Evolutionary conservation across 2,113 vertebrate genomes (phyloP).

Genomic region (Ahaetulla prasina): DNA sequence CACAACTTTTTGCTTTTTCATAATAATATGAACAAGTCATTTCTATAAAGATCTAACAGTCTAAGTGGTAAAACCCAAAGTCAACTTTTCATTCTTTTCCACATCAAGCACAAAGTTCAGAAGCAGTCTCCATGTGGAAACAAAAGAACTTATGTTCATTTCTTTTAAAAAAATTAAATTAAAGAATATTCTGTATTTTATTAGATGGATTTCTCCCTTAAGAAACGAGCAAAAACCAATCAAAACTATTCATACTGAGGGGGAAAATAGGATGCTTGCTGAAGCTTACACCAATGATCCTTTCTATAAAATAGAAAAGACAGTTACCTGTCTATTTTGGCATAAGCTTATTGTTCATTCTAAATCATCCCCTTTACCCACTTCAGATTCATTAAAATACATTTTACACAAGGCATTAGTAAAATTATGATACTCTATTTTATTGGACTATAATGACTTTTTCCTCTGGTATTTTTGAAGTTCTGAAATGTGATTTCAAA

Average conservation of each 20-base stretch:
- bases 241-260: constrained; percentile 39
- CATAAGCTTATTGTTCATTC: constrained; percentile 26
- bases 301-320: constrained; percentile 41
- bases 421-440: constrained; percentile 21
- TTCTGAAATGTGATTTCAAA: not conserved
- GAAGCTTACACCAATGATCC: constrained; percentile 18
- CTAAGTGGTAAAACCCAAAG: no score
- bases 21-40: no score
- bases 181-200: not conserved
- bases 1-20: no score
- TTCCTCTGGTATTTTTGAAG: constrained; percentile 13
- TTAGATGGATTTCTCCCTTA: constrained; percentile 5
- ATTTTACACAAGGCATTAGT: constrained; percentile 16
- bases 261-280: constrained; percentile 17
- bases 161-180: no score
- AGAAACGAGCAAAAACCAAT: constrained; percentile 35
- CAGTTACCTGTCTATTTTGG: constrained; percentile 46
- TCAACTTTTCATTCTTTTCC: no score
- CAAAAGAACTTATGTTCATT: no score
- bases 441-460: not conserved
- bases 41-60: no score
- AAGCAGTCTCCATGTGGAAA: no score
- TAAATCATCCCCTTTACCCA: constrained; percentile 22
- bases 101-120: no score
- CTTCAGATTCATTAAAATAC: constrained; percentile 16